Percentiles rank a stretch among this genome's conserved stretches.
phyloP scores from a whole-genome alignment of 2,797 vertebrate genomes.

The Acestrorhynchus altus region DNA sequence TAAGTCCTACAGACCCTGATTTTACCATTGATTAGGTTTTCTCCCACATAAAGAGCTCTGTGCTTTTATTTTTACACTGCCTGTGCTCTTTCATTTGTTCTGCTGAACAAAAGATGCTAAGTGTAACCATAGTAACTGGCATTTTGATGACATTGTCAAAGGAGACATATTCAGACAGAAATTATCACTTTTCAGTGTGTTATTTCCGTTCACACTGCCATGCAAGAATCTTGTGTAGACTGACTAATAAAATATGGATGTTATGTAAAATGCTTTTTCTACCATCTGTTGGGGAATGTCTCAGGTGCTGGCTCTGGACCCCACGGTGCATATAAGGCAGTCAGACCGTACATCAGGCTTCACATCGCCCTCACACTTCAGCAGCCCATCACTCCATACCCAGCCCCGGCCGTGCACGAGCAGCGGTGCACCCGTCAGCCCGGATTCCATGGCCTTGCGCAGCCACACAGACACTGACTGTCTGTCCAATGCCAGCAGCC shows the following conservation, averaged over 20 bases:
- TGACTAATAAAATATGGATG: background rate
- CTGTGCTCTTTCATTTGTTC: no score
- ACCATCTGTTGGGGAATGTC: conserved; percentile 20
- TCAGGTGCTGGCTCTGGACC: conserved; percentile 86
- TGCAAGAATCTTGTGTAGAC: no score
- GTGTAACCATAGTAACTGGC: no score
- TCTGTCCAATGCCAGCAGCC: conserved; percentile 80
- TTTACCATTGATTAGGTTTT: no score
- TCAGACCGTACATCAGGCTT: conserved; percentile 77
- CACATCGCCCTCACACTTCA: conserved; percentile 73
- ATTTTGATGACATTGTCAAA: no score
- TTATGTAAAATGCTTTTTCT: background rate
- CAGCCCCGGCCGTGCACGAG: conserved; percentile 60
- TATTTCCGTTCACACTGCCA: no score
- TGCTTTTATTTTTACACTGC: no score
- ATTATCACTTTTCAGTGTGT: no score
- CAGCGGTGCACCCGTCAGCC: conserved; percentile 75
- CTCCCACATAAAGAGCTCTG: no score
- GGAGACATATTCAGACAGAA: no score
- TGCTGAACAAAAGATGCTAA: no score
- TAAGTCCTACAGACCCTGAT: no score
- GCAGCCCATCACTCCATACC: conserved; percentile 68
- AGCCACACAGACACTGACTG: conserved; percentile 81
- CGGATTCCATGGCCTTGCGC: conserved; percentile 84
- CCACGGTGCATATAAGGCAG: conserved; percentile 80